Evolutionary conservation across 2,888 invertebrate species (phyloP).

Genomic region (Dioctria linearis): DNA sequence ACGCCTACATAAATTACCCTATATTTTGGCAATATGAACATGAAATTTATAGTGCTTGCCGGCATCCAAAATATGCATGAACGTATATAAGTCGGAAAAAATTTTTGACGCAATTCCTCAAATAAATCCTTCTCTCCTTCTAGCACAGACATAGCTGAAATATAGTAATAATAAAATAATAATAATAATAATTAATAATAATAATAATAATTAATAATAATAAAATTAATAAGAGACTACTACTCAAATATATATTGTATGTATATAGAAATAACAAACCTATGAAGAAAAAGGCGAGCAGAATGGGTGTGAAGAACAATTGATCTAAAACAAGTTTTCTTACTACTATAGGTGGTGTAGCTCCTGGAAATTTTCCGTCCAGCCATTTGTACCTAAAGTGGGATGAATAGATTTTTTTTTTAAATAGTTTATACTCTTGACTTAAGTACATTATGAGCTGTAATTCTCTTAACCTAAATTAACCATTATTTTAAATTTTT

Average conservation of each 20-base stretch:
- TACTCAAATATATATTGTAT: constrained; percentile 22
- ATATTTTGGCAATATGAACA: constrained; percentile 79
- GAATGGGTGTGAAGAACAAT: constrained; percentile 81
- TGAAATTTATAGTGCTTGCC: constrained; percentile 84
- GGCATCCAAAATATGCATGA: constrained; percentile 91
- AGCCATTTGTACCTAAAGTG: constrained; percentile 82
- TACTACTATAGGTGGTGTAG: constrained; percentile 75
- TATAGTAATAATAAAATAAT: constrained; percentile 51
- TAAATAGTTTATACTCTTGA: too few species aligned
- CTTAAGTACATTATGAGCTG: too few species aligned
- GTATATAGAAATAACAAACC: constrained; percentile 71
- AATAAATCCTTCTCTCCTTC: constrained; percentile 81
- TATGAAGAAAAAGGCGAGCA: constrained; percentile 80
- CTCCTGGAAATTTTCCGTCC: constrained; percentile 80
- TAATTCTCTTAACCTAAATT: too few species aligned
- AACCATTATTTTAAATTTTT: too few species aligned
- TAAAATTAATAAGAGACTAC: not conserved
- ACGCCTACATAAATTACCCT: constrained; percentile 85
- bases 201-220: not conserved
- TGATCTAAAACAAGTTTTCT: constrained; percentile 84
- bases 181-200: not conserved
- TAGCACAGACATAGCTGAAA: constrained; percentile 81
- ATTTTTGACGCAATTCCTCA: constrained; percentile 81
- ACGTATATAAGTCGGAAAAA: constrained; percentile 79
- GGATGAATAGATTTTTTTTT: not conserved